These are phyloP conservation scores for Metalampra italica DNA, from an alignment of 2,888 invertebrate species.

Conservation along the genomic window DNA sequence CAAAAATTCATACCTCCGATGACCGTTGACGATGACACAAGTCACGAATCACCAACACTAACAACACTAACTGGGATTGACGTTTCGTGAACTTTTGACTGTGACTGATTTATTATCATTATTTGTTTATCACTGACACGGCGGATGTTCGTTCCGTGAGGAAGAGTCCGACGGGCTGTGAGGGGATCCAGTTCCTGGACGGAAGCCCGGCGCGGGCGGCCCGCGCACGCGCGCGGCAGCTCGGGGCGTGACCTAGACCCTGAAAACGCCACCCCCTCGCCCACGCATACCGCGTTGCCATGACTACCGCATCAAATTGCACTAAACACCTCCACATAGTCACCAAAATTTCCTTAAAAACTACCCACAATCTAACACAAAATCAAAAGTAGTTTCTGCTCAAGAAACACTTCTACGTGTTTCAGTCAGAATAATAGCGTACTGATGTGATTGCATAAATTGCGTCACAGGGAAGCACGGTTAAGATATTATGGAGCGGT, in stretches of 20 bases:
- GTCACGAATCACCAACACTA: not conserved
- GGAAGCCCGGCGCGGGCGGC: conserved; percentile 27
- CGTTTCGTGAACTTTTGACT: no score
- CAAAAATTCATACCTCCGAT: not conserved
- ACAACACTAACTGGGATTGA: not conserved
- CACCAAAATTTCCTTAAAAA: conserved; percentile 7
- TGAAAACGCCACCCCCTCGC: conserved; percentile 69
- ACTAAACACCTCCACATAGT: conserved; percentile 27
- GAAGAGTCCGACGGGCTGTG: conserved; percentile 50
- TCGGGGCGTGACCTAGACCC: conserved; percentile 79
- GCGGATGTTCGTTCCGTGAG: conserved; percentile 31
- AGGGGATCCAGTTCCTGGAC: conserved; percentile 41
- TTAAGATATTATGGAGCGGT: conserved; percentile 37
- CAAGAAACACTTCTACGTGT: not conserved
- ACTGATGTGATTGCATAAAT: conserved; percentile 19
- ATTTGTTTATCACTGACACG: no score
- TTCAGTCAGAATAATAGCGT: conserved; percentile 8
- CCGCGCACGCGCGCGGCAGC: conserved; percentile 57
- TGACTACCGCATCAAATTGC: conserved; percentile 46
- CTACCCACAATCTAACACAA: not conserved
- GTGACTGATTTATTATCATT: no score
- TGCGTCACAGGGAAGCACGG: conserved; percentile 39
- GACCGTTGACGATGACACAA: not conserved
- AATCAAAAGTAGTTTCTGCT: not conserved
- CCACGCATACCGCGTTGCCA: conserved; percentile 58